These are phyloP conservation scores for Heliconius nattereri DNA, from an alignment of 1,140 invertebrate species.

Conservation along the genomic window DNA sequence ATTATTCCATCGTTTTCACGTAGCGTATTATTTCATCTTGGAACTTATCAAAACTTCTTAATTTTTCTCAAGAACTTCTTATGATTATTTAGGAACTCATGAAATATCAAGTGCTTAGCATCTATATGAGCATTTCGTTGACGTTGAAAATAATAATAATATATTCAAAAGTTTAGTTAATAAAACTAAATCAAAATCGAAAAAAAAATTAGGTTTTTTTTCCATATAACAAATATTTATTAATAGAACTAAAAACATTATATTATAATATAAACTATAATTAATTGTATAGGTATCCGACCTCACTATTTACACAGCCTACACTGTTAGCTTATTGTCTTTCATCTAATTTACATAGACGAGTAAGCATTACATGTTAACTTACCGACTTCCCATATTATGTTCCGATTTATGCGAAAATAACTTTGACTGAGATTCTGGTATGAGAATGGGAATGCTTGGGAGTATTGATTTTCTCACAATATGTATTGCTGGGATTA, in stretches of 20 bases:
- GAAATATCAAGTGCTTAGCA: not conserved
- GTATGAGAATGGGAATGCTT: not conserved
- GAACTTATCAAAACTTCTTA: not conserved
- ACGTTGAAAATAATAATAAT: not conserved
- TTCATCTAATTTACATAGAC: constrained; percentile 25
- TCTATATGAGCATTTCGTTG: not conserved
- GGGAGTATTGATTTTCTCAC: constrained; percentile 6
- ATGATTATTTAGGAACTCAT: constrained; percentile 20
- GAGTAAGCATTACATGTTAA: constrained; percentile 17
- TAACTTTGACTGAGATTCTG: constrained; percentile 1
- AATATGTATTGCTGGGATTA: constrained; percentile 5
- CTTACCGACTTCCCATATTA: constrained; percentile 5
- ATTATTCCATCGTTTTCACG: not conserved
- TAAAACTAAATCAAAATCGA: too few species aligned
- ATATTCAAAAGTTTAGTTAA: too few species aligned
- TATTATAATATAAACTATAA: not conserved
- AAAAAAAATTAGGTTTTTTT: too few species aligned
- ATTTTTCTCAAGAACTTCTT: constrained; percentile 7
- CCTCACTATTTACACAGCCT: not conserved
- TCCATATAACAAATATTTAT: too few species aligned
- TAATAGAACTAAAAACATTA: too few species aligned
- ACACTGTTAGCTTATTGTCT: constrained; percentile 19
- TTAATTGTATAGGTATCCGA: not conserved
- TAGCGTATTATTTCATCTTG: not conserved
- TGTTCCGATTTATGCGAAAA: constrained; percentile 7